Percentiles rank a stretch among this genome's conserved stretches.
phyloP scores from a whole-genome alignment of 1,140 invertebrate genomes.

The Galleria mellonella region DNA sequence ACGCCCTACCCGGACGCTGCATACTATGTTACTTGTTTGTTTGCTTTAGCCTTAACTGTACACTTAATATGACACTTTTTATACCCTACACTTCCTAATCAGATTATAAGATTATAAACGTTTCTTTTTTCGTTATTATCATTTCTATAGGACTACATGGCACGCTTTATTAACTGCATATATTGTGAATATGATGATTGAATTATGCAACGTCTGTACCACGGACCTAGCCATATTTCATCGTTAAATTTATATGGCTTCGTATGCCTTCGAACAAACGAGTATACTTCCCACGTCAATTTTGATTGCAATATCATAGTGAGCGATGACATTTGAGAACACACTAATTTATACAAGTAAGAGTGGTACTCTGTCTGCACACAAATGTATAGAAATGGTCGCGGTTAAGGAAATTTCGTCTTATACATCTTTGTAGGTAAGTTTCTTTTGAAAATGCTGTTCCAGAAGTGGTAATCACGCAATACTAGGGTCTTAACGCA shows the following conservation, averaged over 20 bases:
- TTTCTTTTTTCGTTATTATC: conserved; percentile 10
- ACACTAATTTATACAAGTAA: conserved; percentile 52
- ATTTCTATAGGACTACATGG: conserved; percentile 10
- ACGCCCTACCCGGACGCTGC: conserved; percentile 54
- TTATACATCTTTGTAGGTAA: conserved; percentile 36
- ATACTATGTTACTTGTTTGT: conserved; percentile 35
- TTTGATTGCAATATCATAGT: conserved; percentile 69
- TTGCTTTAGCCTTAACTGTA: conserved; percentile 28
- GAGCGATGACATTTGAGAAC: conserved; percentile 62
- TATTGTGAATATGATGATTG: conserved; percentile 45
- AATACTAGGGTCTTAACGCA: conserved; percentile 48
- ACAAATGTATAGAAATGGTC: conserved; percentile 20
- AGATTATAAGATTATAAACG: neutral
- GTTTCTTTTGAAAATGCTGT: conserved; percentile 40
- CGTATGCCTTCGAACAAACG: conserved; percentile 53
- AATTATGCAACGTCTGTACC: conserved; percentile 53
- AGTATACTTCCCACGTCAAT: conserved; percentile 68
- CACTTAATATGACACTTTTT: conserved; percentile 48
- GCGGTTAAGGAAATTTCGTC: conserved; percentile 22
- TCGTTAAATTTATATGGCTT: conserved; percentile 61
- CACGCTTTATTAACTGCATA: conserved; percentile 4
- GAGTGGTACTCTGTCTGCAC: conserved; percentile 36
- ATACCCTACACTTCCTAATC: conserved; percentile 5
- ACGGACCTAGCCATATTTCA: conserved; percentile 49
- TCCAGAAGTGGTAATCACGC: conserved; percentile 40